These are phyloP conservation scores for Mystacornis crossleyi DNA, from an alignment of 2,113 vertebrate species.

Conservation along the genomic window DNA sequence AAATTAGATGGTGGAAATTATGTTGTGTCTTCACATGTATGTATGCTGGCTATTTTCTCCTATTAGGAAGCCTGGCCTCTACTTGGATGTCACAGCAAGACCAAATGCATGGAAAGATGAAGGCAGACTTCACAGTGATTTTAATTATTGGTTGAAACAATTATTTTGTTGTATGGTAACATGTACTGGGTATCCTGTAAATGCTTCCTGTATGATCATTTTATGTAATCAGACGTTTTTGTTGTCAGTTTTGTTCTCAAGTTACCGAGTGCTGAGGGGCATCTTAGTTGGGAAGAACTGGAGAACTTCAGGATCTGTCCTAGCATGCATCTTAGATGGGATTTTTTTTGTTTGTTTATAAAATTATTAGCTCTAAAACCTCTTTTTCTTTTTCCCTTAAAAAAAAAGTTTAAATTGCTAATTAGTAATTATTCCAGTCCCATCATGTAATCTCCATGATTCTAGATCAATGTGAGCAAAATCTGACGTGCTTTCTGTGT, in stretches of 20 bases:
- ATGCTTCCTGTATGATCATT: neutral
- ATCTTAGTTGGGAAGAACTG: neutral
- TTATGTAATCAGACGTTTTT: neutral
- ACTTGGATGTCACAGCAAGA: neutral
- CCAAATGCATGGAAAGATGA: neutral
- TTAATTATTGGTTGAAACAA: neutral
- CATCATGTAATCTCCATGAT: neutral
- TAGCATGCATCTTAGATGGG: neutral
- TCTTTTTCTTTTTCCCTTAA: too few relatives aligned
- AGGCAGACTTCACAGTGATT: neutral
- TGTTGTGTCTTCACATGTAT: rapidly evolving
- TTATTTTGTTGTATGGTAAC: neutral
- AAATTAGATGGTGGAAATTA: neutral
- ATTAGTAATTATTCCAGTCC: neutral
- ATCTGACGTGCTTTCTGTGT: neutral
- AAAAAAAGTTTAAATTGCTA: neutral
- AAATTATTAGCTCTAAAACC: neutral
- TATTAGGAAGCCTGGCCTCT: neutral
- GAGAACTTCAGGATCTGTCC: neutral
- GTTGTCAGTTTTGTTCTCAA: neutral
- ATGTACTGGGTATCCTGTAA: neutral
- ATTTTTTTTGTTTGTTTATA: neutral
- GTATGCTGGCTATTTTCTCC: neutral
- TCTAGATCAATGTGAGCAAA: neutral
- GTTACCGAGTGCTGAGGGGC: neutral